Percentiles rank a stretch among this genome's conserved stretches.
phyloP scores from a whole-genome alignment of 1,140 invertebrate genomes.

The Zaprionus davidi region DNA sequence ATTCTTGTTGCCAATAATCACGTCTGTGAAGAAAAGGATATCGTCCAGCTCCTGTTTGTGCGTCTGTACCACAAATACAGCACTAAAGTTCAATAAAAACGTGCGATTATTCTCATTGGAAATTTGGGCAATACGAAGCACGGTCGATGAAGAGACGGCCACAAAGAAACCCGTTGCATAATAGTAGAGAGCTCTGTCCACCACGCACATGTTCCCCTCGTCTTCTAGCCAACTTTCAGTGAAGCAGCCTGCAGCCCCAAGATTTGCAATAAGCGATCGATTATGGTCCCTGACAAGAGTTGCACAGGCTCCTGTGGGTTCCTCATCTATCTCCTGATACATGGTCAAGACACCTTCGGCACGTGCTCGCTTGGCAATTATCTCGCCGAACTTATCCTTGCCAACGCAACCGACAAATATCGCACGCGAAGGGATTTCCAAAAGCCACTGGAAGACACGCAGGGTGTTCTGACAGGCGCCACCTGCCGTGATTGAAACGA shows the following conservation, averaged over 20 bases:
- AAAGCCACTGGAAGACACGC: conserved; percentile 96
- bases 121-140: conserved; percentile 27
- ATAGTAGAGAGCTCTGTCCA: conserved; percentile 46
- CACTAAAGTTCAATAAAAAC: conserved; percentile 63
- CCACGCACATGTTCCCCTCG: conserved; percentile 49
- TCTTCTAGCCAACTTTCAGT: conserved; percentile 47
- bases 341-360: conserved; percentile 93
- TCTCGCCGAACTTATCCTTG: conserved; percentile 94
- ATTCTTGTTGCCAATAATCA: conserved; percentile 63
- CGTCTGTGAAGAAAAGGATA: conserved; percentile 48
- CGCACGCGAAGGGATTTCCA: conserved; percentile 91
- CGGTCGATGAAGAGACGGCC: conserved; percentile 43
- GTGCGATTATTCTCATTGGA: conserved; percentile 28
- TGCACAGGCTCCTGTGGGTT: conserved; percentile 95
- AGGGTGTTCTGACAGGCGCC: conserved; percentile 97
- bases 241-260: conserved; percentile 62
- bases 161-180: conserved; percentile 69
- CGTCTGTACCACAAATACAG: conserved; percentile 58
- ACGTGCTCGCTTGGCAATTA: conserved; percentile 91
- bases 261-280: conserved; percentile 63
- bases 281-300: conserved; percentile 87
- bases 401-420: conserved; percentile 98
- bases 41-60: conserved; percentile 30
- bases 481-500: conserved; percentile 88
- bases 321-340: conserved; percentile 91